Percentiles rank a stretch among this genome's conserved stretches.
Conservation (phyloP, 2,113 vertebrate species). For the Corydoras maculifer region DNA sequence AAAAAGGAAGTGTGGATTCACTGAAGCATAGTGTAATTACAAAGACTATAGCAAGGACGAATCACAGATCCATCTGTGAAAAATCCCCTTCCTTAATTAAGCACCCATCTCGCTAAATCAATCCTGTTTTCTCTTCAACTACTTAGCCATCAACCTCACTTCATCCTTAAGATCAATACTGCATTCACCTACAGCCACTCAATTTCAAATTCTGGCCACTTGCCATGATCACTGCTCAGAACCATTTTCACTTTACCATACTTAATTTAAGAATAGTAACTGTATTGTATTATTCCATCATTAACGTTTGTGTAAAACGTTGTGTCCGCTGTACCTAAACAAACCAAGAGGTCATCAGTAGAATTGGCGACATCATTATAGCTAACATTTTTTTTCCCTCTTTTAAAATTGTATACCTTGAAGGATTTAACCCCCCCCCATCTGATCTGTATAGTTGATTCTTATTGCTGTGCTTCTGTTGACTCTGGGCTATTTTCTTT, state of each 20-base stretch:
- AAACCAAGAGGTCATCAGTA: no score
- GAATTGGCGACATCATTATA: no score
- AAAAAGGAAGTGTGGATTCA: conserved; percentile 19
- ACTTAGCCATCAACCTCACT: conserved; percentile 3
- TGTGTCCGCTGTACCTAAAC: no score
- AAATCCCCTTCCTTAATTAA: conserved; percentile 55
- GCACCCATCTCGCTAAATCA: conserved; percentile 51
- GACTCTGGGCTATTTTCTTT: no score
- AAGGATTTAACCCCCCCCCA: background rate
- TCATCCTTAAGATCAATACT: conserved; percentile 46
- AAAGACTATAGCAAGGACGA: conserved; percentile 11
- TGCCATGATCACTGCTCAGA: conserved; percentile 21
- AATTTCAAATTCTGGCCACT: conserved; percentile 17
- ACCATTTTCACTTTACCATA: conserved; percentile 11
- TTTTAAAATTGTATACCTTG: no score
- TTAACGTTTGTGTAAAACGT: background rate
- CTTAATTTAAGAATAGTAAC: background rate
- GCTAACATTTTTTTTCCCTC: no score
- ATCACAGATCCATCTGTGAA: conserved; percentile 36
- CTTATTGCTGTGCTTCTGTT: background rate
- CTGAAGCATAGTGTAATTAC: conserved; percentile 17
- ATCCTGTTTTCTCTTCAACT: conserved; percentile 28
- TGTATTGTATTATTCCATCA: background rate
- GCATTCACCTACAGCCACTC: conserved; percentile 23
- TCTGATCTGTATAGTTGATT: background rate